Conservation (phyloP, 64 coral and sea anemone genomes). For the Astreopora myriophthalma region DNA sequence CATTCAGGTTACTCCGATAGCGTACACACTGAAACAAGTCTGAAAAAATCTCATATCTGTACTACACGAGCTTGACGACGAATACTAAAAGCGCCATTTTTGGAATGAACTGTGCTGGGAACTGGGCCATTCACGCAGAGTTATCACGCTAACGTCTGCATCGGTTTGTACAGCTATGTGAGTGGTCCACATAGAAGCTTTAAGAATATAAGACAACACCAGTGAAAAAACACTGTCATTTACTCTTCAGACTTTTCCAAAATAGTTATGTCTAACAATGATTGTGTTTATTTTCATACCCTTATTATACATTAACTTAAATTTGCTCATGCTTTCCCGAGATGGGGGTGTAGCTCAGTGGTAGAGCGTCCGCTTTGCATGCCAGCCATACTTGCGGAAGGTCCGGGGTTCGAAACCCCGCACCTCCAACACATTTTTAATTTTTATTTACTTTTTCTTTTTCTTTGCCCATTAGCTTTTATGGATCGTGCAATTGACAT, state of each 20-base stretch:
- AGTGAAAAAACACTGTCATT: too few relatives aligned
- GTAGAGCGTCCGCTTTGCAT: slow-evolving; percentile 41
- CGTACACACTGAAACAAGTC: background rate
- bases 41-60: background rate
- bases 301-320: too few relatives aligned
- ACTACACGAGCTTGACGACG: background rate
- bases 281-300: too few relatives aligned
- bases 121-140: background rate
- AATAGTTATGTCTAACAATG: too few relatives aligned
- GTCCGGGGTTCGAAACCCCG: slow-evolving; percentile 71
- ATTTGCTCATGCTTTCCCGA: fast-evolving
- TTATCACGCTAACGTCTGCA: too few relatives aligned
- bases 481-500: background rate
- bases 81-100: background rate
- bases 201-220: too few relatives aligned
- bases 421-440: slow-evolving; percentile 42
- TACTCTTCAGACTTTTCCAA: too few relatives aligned
- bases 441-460: background rate
- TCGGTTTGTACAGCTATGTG: too few relatives aligned
- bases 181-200: too few relatives aligned
- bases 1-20: background rate
- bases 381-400: slow-evolving; percentile 55
- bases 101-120: background rate
- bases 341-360: slow-evolving; percentile 46
- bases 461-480: background rate